phyloP scores from a whole-genome alignment of 1,140 invertebrate genomes.

The Colletes latitarsis region DNA sequence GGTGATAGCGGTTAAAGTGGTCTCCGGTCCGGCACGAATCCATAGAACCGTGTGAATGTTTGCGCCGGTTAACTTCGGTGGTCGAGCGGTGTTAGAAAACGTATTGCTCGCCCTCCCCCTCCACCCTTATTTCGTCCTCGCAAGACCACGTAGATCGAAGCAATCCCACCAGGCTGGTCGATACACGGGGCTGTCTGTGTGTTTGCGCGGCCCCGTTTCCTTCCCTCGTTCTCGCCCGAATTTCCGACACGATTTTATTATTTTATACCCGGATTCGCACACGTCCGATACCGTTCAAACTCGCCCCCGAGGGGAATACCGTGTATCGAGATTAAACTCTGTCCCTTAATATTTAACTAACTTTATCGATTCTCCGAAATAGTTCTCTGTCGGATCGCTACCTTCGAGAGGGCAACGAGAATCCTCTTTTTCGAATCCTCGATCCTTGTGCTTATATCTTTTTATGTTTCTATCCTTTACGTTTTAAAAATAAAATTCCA shows the following conservation, averaged over 20 bases:
- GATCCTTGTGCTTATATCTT: too few species aligned
- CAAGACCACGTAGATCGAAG: conserved; percentile 12
- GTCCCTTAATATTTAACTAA: too few species aligned
- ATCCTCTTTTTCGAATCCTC: too few species aligned
- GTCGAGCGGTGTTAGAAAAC: not conserved
- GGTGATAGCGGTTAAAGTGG: conserved; percentile 28
- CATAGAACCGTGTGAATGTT: not conserved
- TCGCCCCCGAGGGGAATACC: too few species aligned
- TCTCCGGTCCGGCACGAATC: not conserved
- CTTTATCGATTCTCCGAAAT: too few species aligned
- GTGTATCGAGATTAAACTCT: too few species aligned
- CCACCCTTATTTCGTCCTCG: conserved; percentile 12
- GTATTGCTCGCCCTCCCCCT: not conserved
- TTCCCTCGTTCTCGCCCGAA: not conserved
- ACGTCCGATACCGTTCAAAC: not conserved
- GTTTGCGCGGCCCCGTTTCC: conserved; percentile 49
- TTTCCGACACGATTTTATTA: conserved; percentile 15
- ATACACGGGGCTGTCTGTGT: conserved; percentile 30
- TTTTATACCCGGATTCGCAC: not conserved
- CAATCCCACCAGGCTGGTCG: conserved; percentile 21
- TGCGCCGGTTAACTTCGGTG: not conserved
- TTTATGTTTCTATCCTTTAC: too few species aligned
- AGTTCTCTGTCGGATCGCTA: too few species aligned
- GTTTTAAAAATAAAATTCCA: too few species aligned
- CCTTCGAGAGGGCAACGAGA: too few species aligned